Conservation (phyloP, 2,888 invertebrate genomes). For the Zygothrica quintamaculata region DNA sequence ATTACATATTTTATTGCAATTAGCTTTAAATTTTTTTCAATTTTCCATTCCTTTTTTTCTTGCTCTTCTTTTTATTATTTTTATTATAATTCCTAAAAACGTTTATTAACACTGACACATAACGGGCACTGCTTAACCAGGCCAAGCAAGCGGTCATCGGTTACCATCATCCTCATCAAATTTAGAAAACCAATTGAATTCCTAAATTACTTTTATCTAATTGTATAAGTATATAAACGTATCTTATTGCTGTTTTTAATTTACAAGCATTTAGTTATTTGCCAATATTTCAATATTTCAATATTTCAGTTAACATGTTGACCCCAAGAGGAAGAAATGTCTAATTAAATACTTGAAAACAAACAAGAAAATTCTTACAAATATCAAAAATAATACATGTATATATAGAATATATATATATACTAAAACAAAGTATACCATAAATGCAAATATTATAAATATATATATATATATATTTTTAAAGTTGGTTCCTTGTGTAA, state of each 20-base stretch:
- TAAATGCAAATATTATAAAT: too few relatives aligned
- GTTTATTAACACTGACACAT: slow-evolving; percentile 59
- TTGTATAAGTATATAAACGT: slow-evolving; percentile 19
- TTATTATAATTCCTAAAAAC: slow-evolving; percentile 29
- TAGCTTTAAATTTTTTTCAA: slow-evolving; percentile 36
- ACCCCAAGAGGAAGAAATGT: slow-evolving; percentile 3
- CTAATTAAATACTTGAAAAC: not conserved
- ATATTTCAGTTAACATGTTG: slow-evolving; percentile 29
- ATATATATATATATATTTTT: too few relatives aligned
- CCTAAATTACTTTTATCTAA: slow-evolving; percentile 34
- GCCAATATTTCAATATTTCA: slow-evolving; percentile 14
- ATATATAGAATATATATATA: too few relatives aligned
- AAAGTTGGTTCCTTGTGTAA: slow-evolving; percentile 74
- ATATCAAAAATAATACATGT: too few relatives aligned
- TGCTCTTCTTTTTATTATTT: too few relatives aligned
- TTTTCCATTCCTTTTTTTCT: too few relatives aligned
- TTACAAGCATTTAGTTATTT: slow-evolving; percentile 49
- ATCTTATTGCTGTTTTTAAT: slow-evolving; percentile 40
- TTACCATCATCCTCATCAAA: slow-evolving; percentile 7
- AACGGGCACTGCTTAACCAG: too few relatives aligned
- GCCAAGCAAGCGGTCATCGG: slow-evolving; percentile 56
- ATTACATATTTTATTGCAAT: slow-evolving; percentile 40
- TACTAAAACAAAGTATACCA: too few relatives aligned
- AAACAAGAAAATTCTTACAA: slow-evolving; percentile 15
- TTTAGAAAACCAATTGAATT: slow-evolving; percentile 52